Evolutionary conservation across 2,797 vertebrate species (phyloP).

Genomic region (Chelonia mydas): DNA sequence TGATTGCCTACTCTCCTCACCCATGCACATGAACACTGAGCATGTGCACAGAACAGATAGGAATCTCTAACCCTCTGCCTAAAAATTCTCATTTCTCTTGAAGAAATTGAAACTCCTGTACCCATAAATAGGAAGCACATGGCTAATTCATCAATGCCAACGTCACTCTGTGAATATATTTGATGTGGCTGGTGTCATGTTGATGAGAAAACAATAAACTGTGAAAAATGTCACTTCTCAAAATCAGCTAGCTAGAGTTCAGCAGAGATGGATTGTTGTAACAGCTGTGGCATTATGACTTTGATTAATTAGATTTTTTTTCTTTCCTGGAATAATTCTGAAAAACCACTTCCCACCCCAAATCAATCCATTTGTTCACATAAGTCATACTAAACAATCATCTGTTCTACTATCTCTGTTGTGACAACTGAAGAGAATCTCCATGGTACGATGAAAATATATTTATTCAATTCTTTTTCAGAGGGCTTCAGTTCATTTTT

Average conservation of each 20-base stretch:
- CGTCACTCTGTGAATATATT: slow-evolving; percentile 22
- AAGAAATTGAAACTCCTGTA: slow-evolving; percentile 35
- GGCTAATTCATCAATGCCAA: slow-evolving; percentile 57
- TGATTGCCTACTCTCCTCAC: background rate
- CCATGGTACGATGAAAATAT: background rate
- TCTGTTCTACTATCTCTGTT: background rate
- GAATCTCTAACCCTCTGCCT: background rate
- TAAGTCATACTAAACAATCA: background rate
- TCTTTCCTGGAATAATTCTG: slow-evolving; percentile 42
- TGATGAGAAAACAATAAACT: slow-evolving; percentile 75
- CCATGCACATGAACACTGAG: background rate
- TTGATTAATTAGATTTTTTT: slow-evolving; percentile 64
- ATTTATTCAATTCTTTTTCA: background rate
- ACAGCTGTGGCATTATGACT: slow-evolving; percentile 65
- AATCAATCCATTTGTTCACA: slow-evolving; percentile 43
- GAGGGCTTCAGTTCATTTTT: background rate
- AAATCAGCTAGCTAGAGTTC: slow-evolving; percentile 61
- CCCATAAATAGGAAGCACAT: slow-evolving; percentile 53
- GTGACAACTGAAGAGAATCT: background rate
- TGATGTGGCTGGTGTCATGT: slow-evolving; percentile 58
- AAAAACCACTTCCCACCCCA: slow-evolving; percentile 16
- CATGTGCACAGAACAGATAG: slow-evolving; percentile 8
- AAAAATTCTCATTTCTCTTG: slow-evolving; percentile 42
- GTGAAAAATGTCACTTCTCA: slow-evolving; percentile 76
- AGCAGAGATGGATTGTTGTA: slow-evolving; percentile 68